These are phyloP conservation scores for Vicugna pacos DNA, from an alignment of 2,113 vertebrate species.

Conservation along the genomic window DNA sequence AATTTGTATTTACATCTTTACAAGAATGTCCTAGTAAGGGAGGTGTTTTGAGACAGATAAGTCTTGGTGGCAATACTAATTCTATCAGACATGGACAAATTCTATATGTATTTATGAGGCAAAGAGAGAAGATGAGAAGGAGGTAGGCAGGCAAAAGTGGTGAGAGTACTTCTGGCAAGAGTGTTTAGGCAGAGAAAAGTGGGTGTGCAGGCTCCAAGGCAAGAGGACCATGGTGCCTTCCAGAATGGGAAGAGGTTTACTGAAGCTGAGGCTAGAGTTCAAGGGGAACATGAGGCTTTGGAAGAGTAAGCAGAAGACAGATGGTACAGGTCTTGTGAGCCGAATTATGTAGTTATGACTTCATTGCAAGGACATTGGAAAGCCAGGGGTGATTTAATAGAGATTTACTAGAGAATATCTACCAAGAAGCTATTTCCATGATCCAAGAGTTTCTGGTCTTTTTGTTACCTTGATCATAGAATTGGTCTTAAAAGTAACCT, in stretches of 20 bases:
- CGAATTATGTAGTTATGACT: slow-evolving; percentile 55
- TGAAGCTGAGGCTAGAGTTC: slow-evolving; percentile 7
- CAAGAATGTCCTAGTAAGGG: background rate
- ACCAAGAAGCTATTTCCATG: background rate
- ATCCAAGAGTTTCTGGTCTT: background rate
- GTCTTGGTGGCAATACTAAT: background rate
- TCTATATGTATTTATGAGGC: background rate
- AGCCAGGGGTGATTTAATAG: background rate
- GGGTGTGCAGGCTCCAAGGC: background rate
- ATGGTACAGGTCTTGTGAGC: slow-evolving; percentile 28
- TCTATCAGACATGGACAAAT: background rate
- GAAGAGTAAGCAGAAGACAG: slow-evolving; percentile 36
- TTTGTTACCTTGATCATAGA: slow-evolving; percentile 49
- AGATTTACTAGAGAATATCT: slow-evolving; percentile 12
- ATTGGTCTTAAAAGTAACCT: slow-evolving; percentile 32
- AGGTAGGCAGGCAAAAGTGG: background rate
- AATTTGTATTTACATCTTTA: slow-evolving; percentile 24
- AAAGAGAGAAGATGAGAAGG: background rate
- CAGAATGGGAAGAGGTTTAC: background rate
- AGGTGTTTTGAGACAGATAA: slow-evolving; percentile 37
- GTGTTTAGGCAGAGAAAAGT: background rate
- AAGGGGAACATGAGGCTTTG: slow-evolving; percentile 33
- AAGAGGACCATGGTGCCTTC: background rate
- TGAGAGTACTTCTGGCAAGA: background rate
- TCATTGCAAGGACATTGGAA: slow-evolving; percentile 43